These are phyloP conservation scores for Chrysaora quinquecirrha DNA, from an alignment of 30 jellyfish, hydroid and myxozoan species.

Conservation along the genomic window DNA sequence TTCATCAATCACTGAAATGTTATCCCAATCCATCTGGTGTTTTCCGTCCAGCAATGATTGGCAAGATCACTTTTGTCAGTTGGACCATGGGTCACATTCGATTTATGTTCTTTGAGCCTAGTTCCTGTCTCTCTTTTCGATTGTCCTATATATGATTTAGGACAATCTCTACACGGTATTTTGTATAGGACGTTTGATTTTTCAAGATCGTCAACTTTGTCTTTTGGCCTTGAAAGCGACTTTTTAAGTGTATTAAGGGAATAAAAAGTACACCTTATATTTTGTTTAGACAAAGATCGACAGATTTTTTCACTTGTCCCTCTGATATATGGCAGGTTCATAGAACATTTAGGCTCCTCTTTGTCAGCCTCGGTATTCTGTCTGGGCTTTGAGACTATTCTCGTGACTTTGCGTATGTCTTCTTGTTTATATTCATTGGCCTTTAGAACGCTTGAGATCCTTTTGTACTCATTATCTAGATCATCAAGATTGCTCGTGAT, in stretches of 20 bases:
- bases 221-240: neutral
- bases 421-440: neutral
- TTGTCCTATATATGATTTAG: neutral
- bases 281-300: too few relatives aligned
- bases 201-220: neutral
- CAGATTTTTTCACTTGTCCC: neutral
- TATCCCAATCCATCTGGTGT: neutral
- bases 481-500: neutral
- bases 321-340: neutral
- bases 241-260: neutral
- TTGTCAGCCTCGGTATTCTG: neutral
- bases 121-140: neutral
- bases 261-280: neutral
- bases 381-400: neutral
- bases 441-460: neutral
- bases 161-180: neutral
- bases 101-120: neutral
- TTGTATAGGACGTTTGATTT: neutral
- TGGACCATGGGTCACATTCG: neutral
- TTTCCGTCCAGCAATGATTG: neutral
- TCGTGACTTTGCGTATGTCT: neutral
- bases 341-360: neutral
- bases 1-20: neutral
- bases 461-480: neutral
- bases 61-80: neutral